phyloP scores from a whole-genome alignment of 2,113 vertebrate genomes.

The Nyctibius bracteatus region DNA sequence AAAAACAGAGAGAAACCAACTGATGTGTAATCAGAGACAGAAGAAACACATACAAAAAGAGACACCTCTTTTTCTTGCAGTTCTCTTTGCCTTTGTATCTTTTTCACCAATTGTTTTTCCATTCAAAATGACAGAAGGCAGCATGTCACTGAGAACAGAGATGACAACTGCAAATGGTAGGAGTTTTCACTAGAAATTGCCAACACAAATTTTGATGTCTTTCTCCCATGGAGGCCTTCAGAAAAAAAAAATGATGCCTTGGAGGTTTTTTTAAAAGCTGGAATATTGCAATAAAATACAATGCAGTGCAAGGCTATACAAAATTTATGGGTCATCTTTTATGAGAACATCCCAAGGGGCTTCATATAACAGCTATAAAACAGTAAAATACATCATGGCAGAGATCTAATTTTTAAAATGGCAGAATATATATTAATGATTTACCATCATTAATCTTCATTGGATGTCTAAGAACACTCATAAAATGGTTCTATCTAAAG shows the following conservation, averaged over 20 bases:
- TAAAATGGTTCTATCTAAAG: conserved; percentile 36
- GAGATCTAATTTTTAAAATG: conserved; percentile 70
- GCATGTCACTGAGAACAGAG: neutral
- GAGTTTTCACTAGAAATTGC: conserved; percentile 1
- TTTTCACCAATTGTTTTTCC: neutral
- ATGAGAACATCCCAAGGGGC: conserved; percentile 51
- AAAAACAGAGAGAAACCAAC: neutral
- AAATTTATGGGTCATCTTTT: conserved; percentile 59
- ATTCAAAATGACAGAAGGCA: neutral
- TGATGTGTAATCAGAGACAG: neutral
- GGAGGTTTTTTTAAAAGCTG: conserved; percentile 16
- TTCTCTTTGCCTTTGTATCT: neutral
- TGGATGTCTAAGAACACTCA: conserved; percentile 24
- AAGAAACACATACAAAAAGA: neutral
- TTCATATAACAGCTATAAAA: conserved; percentile 46
- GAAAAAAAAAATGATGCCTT: neutral
- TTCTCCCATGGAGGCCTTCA: neutral
- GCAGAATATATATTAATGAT: conserved; percentile 61
- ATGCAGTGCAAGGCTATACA: neutral
- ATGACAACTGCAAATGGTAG: neutral
- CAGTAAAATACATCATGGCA: conserved; percentile 26
- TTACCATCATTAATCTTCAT: conserved; percentile 35
- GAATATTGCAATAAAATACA: conserved; percentile 36
- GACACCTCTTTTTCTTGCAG: neutral
- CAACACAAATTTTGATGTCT: neutral